Evolutionary conservation across 1,140 invertebrate species (phyloP).

Genomic region (Samia ricini): DNA sequence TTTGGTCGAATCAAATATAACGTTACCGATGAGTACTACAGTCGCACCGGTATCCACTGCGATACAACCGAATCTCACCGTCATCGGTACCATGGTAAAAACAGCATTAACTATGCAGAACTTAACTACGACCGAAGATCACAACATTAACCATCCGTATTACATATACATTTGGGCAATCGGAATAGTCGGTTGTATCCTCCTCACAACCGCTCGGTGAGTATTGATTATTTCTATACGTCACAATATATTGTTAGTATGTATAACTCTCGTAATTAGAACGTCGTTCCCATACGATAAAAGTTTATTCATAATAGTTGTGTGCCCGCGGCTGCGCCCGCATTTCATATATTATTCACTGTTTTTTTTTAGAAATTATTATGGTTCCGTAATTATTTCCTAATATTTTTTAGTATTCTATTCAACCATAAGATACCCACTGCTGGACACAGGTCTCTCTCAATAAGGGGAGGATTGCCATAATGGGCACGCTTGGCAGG

Average conservation of each 20-base stretch:
- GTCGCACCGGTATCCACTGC: constrained; percentile 14
- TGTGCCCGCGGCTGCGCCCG: too few relatives aligned
- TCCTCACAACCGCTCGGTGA: constrained; percentile 76
- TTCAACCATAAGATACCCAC: too few relatives aligned
- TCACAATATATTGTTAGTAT: background rate
- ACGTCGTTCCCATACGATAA: background rate
- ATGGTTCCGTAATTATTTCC: too few relatives aligned
- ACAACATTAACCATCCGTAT: constrained; percentile 38
- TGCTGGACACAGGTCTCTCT: too few relatives aligned
- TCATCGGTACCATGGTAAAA: constrained; percentile 46
- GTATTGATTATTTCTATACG: constrained; percentile 1
- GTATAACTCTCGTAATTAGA: background rate
- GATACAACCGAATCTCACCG: constrained; percentile 27
- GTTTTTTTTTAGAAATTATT: too few relatives aligned
- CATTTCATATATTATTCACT: too few relatives aligned
- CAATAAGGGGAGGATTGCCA: too few relatives aligned
- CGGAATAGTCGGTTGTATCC: constrained; percentile 78
- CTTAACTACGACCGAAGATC: constrained; percentile 27
- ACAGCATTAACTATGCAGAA: constrained; percentile 44
- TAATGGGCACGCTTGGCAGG: too few relatives aligned
- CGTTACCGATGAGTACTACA: constrained; percentile 13
- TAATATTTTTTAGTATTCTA: too few relatives aligned
- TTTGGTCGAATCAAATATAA: constrained; percentile 11
- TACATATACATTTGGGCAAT: constrained; percentile 80
- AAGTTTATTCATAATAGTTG: too few relatives aligned